Percentiles rank a stretch among this genome's conserved stretches.
Conservation (phyloP, 2,888 invertebrate species). For the Hirudinaria manillensis region DNA sequence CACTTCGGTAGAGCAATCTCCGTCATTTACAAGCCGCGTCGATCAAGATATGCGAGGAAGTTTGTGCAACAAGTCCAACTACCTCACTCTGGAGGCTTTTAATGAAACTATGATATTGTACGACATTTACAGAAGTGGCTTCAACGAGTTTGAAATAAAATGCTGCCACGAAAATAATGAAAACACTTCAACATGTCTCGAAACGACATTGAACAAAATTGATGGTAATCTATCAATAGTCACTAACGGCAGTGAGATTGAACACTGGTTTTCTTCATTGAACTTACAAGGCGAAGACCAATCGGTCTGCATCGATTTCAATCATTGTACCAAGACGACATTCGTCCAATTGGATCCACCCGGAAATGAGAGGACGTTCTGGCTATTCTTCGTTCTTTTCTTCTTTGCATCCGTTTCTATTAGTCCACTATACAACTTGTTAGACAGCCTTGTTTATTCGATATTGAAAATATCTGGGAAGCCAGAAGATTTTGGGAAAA, state of each 20-base stretch:
- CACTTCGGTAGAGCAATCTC: slow-evolving; percentile 42
- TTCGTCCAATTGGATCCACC: background rate
- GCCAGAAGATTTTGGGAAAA: slow-evolving; percentile 57
- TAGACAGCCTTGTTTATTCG: slow-evolving; percentile 79
- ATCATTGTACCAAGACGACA: background rate
- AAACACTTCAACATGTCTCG: background rate
- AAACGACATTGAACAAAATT: too few species aligned
- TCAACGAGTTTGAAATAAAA: too few species aligned
- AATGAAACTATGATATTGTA: too few species aligned
- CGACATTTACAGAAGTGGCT: too few species aligned
- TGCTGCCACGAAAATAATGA: background rate
- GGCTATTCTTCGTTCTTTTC: slow-evolving; percentile 74
- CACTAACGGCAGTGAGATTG: background rate
- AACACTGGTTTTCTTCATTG: too few species aligned
- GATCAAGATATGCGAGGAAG: too few species aligned
- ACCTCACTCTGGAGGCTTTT: background rate
- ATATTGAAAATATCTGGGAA: slow-evolving; percentile 73
- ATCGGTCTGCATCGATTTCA: background rate
- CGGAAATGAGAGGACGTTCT: slow-evolving; percentile 58
- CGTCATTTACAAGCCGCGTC: too few species aligned
- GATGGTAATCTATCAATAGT: background rate
- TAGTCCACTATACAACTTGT: slow-evolving; percentile 76
- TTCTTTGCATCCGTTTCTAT: slow-evolving; percentile 75
- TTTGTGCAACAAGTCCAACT: too few species aligned
- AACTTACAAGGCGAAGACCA: too few species aligned